Evolutionary conservation across 53 echinoderm and acorn worm genomes (phyloP), one percentile per base, ranked within the genome.

Genomic region (Paracentrotus lividus): DNA sequence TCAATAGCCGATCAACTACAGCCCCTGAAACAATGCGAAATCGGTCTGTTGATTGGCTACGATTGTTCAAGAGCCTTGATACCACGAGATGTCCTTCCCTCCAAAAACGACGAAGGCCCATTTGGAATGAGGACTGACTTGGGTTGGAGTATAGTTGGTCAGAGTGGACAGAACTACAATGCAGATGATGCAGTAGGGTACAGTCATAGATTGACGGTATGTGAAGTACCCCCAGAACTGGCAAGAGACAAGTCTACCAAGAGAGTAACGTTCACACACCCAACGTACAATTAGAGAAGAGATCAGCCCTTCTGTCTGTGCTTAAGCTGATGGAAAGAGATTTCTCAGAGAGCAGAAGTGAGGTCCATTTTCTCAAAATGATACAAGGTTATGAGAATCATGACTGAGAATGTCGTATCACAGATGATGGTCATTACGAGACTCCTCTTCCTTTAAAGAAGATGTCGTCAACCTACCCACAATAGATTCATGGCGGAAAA

Each of bases 381-480:
- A 96, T 55, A 27, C 57, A 47, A 88, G 61, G 44, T 97, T 97
- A 75, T 97, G 66, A 69, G 44, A 38, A 93, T 95, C 23, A 56
- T 97, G 76, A 42, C 94, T 24, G 85, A 94, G 7, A 78, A 86
- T 29, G 93, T 95, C 44, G 65, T 16, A 56, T 42, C 15, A 84
- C 31, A 20, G 81, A 68, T 23, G 94, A 97, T 54, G 93, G 94
- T 53, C 97, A 97, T 90, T 93, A 95, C 33, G 93, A 96, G 77
- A 96, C 92, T 94, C 94, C 96, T 24, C 93, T 94, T 68, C 96
- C 96, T 94, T 97, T 59, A 94, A 88, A 43, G 89, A 60, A 16
- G 36, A 61, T 7, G 55, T 76, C 26, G 91, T 92, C 9, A 23
- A 75, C 2, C 43, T 96, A 26, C 96, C 96, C 88, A 94, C 61